Evolutionary conservation across 2,797 vertebrate genomes (phyloP).

Genomic region (Varecia variegata): DNA sequence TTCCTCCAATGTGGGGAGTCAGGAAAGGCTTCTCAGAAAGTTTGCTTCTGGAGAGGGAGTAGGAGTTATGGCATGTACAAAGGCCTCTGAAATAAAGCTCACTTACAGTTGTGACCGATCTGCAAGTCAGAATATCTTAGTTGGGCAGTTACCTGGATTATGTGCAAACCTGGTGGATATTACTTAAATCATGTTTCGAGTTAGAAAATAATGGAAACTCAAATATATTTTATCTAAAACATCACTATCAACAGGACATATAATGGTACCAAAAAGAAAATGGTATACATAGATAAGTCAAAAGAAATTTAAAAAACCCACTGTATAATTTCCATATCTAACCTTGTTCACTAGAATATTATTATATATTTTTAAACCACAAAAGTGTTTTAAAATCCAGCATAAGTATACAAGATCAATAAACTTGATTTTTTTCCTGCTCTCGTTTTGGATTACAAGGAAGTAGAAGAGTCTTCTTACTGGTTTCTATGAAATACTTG

Average conservation of each 20-base stretch:
- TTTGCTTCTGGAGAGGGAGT: not conserved
- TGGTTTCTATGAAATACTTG: not conserved
- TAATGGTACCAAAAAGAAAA: not conserved
- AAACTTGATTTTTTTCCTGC: not conserved
- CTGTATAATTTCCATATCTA: not conserved
- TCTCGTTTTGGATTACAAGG: not conserved
- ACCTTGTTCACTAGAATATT: not conserved
- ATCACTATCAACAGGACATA: not conserved
- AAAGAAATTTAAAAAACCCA: not conserved
- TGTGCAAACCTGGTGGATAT: not conserved
- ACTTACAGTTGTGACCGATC: not conserved
- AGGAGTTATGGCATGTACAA: not conserved
- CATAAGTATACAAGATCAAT: not conserved
- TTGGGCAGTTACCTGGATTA: not conserved
- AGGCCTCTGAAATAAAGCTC: not conserved
- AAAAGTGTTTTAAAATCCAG: not conserved
- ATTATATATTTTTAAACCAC: conserved; percentile 4
- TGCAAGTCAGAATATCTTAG: not conserved
- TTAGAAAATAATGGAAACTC: not conserved
- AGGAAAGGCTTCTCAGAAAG: not conserved
- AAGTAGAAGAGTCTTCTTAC: not conserved
- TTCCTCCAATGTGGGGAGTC: not conserved
- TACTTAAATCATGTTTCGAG: not conserved
- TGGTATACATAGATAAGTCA: not conserved
- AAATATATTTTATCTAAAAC: conserved; percentile 8